Conservation (phyloP, 2,113 vertebrate genomes). For the Coreoperca whiteheadi region DNA sequence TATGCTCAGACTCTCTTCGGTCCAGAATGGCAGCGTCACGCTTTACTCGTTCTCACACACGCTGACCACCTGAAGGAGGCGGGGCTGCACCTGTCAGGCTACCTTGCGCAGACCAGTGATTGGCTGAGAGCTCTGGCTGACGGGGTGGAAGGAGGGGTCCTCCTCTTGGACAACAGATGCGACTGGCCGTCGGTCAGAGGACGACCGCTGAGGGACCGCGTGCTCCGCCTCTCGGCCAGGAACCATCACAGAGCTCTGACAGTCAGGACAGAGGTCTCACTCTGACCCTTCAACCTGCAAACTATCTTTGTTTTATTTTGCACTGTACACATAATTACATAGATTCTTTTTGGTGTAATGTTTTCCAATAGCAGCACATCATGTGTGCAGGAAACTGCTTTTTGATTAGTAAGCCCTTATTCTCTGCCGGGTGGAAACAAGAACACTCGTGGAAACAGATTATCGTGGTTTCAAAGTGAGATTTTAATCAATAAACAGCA, state of each 20-base stretch:
- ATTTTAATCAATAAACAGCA: slow-evolving; percentile 25
- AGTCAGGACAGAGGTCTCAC: not conserved
- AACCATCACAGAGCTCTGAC: slow-evolving; percentile 78
- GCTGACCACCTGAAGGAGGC: slow-evolving; percentile 83
- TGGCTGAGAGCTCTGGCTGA: slow-evolving; percentile 77
- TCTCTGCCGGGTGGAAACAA: too few species aligned
- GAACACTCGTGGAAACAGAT: not conserved
- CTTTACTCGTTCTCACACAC: slow-evolving; percentile 87
- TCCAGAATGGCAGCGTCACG: slow-evolving; percentile 84
- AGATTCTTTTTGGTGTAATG: too few species aligned
- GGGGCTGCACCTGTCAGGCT: slow-evolving; percentile 74
- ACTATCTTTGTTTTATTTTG: too few species aligned
- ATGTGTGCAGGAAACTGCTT: too few species aligned
- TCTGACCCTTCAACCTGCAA: not conserved
- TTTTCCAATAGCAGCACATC: too few species aligned
- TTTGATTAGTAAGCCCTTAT: too few species aligned
- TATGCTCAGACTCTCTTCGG: slow-evolving; percentile 86
- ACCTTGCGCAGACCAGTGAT: slow-evolving; percentile 76
- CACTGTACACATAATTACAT: too few species aligned
- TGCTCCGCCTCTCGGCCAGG: slow-evolving; percentile 82
- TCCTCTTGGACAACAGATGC: slow-evolving; percentile 83
- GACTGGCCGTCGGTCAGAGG: slow-evolving; percentile 77
- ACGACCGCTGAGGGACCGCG: slow-evolving; percentile 76
- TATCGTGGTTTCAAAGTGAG: not conserved
- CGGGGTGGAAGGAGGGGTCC: slow-evolving; percentile 76